These are phyloP conservation scores for Lycaena phlaeas DNA, from an alignment of 2,888 invertebrate genomes.

Conservation along the genomic window DNA sequence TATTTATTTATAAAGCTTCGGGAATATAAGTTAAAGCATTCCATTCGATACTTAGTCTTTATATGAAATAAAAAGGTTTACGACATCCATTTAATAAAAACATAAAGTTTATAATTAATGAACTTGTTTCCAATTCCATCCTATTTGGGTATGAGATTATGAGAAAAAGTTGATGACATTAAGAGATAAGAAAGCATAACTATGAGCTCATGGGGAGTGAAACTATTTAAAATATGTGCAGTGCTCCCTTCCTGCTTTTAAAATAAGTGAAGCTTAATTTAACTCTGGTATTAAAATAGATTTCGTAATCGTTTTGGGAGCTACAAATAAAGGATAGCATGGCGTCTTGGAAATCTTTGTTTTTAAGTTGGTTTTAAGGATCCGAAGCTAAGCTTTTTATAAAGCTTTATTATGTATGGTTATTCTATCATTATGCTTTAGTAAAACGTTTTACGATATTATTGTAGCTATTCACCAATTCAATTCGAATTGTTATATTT, in stretches of 20 bases:
- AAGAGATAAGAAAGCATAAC: slow-evolving; percentile 16
- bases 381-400: too few species aligned
- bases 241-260: slow-evolving; percentile 58
- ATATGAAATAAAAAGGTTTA: too few species aligned
- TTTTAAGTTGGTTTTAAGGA: too few species aligned
- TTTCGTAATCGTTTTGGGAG: slow-evolving; percentile 46
- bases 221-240: slow-evolving; percentile 46
- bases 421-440: too few species aligned
- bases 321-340: slow-evolving; percentile 55
- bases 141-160: background rate
- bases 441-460: too few species aligned
- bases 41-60: too few species aligned
- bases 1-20: too few species aligned
- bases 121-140: background rate
- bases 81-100: too few species aligned
- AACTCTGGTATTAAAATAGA: slow-evolving; percentile 52
- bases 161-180: slow-evolving; percentile 2
- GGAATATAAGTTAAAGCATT: too few species aligned
- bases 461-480: too few species aligned
- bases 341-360: slow-evolving; percentile 26
- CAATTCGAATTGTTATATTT: too few species aligned
- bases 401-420: too few species aligned
- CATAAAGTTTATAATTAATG: slow-evolving; percentile 3
- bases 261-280: slow-evolving; percentile 55
- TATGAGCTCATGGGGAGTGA: slow-evolving; percentile 27